Conservation (phyloP, 2,888 invertebrate genomes). For the Eupeodes latifasciatus region DNA sequence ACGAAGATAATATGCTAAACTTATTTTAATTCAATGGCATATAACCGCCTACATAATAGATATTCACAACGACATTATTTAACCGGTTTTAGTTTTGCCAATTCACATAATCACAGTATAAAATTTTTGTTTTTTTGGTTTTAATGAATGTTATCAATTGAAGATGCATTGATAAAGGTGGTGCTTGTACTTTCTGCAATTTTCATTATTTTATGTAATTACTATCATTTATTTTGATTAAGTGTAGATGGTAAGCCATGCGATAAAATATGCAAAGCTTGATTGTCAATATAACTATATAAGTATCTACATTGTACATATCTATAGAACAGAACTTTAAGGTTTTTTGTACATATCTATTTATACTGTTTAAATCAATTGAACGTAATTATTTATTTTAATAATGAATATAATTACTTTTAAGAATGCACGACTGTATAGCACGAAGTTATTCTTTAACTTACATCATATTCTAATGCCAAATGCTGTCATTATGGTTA, state of each 20-base stretch:
- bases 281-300: neutral
- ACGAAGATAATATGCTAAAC: neutral
- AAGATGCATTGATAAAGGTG: conserved; percentile 16
- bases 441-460: neutral
- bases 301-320: no score
- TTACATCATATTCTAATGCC: neutral
- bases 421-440: neutral
- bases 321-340: neutral
- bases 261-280: neutral
- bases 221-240: neutral
- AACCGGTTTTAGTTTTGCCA: conserved; percentile 13
- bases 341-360: neutral
- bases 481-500: neutral
- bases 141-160: conserved; percentile 19
- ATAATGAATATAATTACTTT: neutral
- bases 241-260: neutral
- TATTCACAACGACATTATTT: neutral
- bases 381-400: neutral
- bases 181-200: neutral
- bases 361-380: neutral
- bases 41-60: conserved; percentile 29
- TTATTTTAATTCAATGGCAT: conserved; percentile 24
- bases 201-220: neutral
- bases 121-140: neutral
- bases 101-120: conserved; percentile 1